Percentiles rank a stretch among this genome's conserved stretches.
phyloP scores from a whole-genome alignment of 2,113 vertebrate genomes.

The Cichladusa arquata region DNA sequence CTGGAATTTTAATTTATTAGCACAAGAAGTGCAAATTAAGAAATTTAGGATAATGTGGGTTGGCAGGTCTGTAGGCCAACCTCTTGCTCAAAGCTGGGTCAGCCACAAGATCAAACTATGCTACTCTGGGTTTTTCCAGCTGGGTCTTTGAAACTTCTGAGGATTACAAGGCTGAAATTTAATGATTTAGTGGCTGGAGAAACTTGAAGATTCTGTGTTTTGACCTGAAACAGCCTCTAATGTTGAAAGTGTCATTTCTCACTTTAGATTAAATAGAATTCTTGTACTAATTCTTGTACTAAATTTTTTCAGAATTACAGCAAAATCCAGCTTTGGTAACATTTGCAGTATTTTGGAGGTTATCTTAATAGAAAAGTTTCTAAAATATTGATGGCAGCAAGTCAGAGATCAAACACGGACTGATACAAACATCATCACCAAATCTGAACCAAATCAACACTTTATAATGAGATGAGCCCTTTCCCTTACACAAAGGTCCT shows the following conservation, averaged over 20 bases:
- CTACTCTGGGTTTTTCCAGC: background rate
- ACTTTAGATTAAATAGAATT: background rate
- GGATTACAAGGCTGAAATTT: background rate
- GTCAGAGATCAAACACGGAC: background rate
- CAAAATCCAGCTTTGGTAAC: background rate
- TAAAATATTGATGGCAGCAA: background rate
- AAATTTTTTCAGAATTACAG: background rate
- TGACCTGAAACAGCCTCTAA: background rate
- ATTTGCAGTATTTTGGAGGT: background rate
- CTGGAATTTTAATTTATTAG: background rate
- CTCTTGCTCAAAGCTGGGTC: background rate
- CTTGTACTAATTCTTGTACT: background rate
- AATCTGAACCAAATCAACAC: background rate
- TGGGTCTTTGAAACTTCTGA: background rate
- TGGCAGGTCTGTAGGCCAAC: background rate
- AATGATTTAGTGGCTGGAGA: background rate
- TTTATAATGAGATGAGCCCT: background rate
- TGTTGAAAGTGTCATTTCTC: background rate
- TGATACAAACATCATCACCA: background rate
- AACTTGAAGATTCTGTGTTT: background rate
- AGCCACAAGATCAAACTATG: background rate
- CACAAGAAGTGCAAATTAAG: background rate
- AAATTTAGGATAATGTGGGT: background rate
- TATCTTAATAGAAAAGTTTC: background rate
- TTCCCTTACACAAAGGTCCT: background rate